These are phyloP conservation scores for Tachina fera DNA, from an alignment of 2,888 invertebrate genomes.

Conservation along the genomic window DNA sequence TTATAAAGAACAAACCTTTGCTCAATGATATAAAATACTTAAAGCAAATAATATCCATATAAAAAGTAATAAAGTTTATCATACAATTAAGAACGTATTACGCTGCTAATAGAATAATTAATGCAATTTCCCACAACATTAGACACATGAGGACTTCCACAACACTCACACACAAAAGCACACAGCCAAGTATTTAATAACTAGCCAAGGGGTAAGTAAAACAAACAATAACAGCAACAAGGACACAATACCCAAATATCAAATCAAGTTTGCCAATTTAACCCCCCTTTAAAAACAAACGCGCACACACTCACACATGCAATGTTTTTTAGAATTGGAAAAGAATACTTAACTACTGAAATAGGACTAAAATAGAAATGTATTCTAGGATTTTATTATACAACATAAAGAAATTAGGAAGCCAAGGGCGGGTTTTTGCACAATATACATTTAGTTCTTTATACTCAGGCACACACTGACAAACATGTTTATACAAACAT, in stretches of 20 bases:
- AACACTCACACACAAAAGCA: conserved; percentile 65
- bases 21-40: conserved; percentile 45
- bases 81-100: conserved; percentile 83
- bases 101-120: conserved; percentile 83
- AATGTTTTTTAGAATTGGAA: not conserved
- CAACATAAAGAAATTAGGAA: conserved; percentile 34
- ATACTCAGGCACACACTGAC: too few relatives aligned
- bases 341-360: conserved; percentile 42
- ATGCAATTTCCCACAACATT: conserved; percentile 84
- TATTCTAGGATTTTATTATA: conserved; percentile 47
- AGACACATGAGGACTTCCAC: conserved; percentile 76
- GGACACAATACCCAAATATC: conserved; percentile 39
- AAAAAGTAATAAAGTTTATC: conserved; percentile 83
- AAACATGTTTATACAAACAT: conserved; percentile 9
- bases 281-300: conserved; percentile 45
- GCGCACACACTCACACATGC: conserved; percentile 3
- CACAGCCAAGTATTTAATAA: conserved; percentile 49
- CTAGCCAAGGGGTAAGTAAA: conserved; percentile 52
- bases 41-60: conserved; percentile 59
- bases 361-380: conserved; percentile 54
- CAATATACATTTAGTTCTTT: conserved; percentile 42
- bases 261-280: conserved; percentile 66
- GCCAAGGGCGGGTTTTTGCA: conserved; percentile 67
- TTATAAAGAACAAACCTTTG: conserved; percentile 47
- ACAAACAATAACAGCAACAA: conserved; percentile 46